Evolutionary conservation across 2,113 vertebrate species (phyloP), one percentile per base, ranked within the genome.

Genomic region (Lathamus discolor): DNA sequence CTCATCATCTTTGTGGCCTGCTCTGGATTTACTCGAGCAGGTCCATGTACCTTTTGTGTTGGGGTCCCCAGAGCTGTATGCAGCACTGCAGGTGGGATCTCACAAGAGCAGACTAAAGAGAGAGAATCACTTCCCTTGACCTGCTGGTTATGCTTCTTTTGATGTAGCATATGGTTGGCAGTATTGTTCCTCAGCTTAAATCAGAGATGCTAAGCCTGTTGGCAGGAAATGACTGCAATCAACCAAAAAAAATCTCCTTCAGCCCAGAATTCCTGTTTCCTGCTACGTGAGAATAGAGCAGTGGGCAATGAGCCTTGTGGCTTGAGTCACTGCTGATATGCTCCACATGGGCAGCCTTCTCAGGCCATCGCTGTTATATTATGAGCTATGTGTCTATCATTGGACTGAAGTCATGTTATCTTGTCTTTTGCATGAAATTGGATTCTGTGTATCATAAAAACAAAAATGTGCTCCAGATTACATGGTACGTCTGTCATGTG

Each of bases 321-420:
- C 51, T 78, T 18, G 39, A 46, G 70, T 57, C 2, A 3, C 57
- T 61, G 35, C 57, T n/a, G 39, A 16, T 23, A 17, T 0, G 1
- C 3, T 69, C 35, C 24, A 11, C 0, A 0, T 19, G 20, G 23
- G 44, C 63, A 73, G 63, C 39, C 33, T 79, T 76, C 59, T 80
- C 15, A 17, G 17, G 44, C 49, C 8, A 28, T 8, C 14, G 10
- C 17, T 49, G 23, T 43, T 22, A 0, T 13, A 7, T 33, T 81
- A 46, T 1, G 8, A 68, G 57, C 31, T 52, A 2, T 0, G 0
- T 31, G 15, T 48, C 51, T 79, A 15, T 23, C 2, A 0, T 0
- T 64, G 25, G 55, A 11, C 52, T 82, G 31, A 59, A 83, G 31
- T 24, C 27, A 49, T 2, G 1, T 20, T 20, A 8, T 55, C 35